Evolutionary conservation across 30 jellyfish, hydroid and myxozoan species (phyloP).

Genomic region (Cassiopea xamachana): DNA sequence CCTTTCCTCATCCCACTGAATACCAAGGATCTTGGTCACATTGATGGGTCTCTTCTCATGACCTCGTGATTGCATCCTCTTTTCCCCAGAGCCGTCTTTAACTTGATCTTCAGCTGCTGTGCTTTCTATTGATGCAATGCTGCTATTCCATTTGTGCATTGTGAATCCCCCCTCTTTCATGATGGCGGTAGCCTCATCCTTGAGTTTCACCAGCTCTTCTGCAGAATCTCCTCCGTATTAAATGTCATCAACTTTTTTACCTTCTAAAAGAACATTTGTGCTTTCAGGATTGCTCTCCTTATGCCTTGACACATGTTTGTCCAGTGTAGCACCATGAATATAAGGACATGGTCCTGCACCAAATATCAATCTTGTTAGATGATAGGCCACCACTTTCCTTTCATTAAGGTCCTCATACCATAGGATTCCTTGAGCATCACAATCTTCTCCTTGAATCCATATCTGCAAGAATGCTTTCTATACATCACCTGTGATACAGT

Average conservation of each 20-base stretch:
- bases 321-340: not conserved
- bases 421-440: constrained; percentile 14
- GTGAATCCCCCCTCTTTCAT: too few species aligned
- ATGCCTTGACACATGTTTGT: not conserved
- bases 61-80: too few species aligned
- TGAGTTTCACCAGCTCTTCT: too few species aligned
- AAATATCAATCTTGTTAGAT: not conserved
- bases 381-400: not conserved
- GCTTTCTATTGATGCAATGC: too few species aligned
- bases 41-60: too few species aligned
- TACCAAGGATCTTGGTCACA: not conserved
- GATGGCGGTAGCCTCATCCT: too few species aligned
- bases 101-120: too few species aligned
- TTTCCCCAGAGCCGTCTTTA: too few species aligned
- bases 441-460: constrained; percentile 50
- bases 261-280: not conserved
- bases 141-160: too few species aligned
- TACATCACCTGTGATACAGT: constrained; percentile 62
- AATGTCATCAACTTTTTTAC: not conserved
- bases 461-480: constrained; percentile 69
- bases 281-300: not conserved
- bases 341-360: not conserved
- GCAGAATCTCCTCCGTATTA: too few species aligned
- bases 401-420: constrained; percentile 3
- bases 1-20: not conserved